These are phyloP conservation scores for Pangasianodon gigas DNA, from an alignment of 2,113 vertebrate genomes.

Conservation along the genomic window DNA sequence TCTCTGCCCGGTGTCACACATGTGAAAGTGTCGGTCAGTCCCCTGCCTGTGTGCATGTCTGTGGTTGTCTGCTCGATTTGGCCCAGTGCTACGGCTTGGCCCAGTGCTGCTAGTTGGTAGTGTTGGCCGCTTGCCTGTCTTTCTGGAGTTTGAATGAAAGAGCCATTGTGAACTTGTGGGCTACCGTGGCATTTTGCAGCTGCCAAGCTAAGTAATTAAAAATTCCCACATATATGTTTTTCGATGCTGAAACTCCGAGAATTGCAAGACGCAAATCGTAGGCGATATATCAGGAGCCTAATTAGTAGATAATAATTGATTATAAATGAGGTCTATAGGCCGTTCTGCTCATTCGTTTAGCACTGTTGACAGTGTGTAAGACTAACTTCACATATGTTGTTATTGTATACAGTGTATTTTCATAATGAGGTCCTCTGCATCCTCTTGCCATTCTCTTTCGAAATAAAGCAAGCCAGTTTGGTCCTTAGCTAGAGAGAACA, in stretches of 20 bases:
- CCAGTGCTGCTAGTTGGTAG: constrained; percentile 50
- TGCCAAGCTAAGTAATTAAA: constrained; percentile 54
- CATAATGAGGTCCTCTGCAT: not conserved
- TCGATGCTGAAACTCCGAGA: constrained; percentile 15
- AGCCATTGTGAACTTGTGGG: constrained; percentile 56
- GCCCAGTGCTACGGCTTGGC: constrained; percentile 42
- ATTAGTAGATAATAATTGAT: constrained; percentile 27
- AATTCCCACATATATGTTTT: constrained; percentile 39
- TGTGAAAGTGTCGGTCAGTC: constrained; percentile 67
- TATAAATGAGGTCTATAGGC: not conserved
- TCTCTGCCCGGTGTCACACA: constrained; percentile 72
- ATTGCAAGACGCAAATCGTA: not conserved
- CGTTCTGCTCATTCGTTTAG: not conserved
- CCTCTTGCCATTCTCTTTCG: constrained; percentile 4
- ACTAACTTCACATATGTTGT: not conserved
- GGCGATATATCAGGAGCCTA: not conserved
- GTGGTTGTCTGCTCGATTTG: constrained; percentile 57
- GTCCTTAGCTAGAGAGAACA: constrained; percentile 17
- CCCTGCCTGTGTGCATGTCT: constrained; percentile 60
- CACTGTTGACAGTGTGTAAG: not conserved
- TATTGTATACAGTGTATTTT: not conserved
- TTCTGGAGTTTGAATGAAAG: constrained; percentile 57
- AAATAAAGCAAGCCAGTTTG: constrained; percentile 15
- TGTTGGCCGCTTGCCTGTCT: constrained; percentile 53
- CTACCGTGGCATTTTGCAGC: constrained; percentile 57